Evolutionary conservation across 2,888 invertebrate genomes (phyloP).

Genomic region (Acanthosoma haemorrhoidale): DNA sequence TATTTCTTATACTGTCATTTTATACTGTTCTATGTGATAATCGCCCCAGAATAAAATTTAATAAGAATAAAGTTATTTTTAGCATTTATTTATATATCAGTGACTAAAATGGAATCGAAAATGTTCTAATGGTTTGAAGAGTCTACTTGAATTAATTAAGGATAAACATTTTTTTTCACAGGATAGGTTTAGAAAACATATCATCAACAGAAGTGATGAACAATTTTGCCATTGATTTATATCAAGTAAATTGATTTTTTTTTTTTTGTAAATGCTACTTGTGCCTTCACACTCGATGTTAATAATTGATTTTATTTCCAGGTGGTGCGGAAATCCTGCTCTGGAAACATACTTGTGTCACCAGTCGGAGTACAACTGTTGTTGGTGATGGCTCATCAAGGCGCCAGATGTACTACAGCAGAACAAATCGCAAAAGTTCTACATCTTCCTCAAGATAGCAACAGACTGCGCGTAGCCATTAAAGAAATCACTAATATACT

Average conservation of each 20-base stretch:
- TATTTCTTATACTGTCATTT: no score
- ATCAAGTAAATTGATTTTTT: not conserved
- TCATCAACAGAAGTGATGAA: not conserved
- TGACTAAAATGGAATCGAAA: not conserved
- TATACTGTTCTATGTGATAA: no score
- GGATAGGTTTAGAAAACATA: no score
- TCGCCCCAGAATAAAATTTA: not conserved
- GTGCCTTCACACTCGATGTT: not conserved
- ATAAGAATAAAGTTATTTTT: not conserved
- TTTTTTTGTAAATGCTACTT: not conserved
- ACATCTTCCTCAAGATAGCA: not conserved
- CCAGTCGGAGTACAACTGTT: not conserved
- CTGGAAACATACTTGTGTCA: not conserved
- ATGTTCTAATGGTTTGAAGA: not conserved
- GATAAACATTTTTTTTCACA: no score
- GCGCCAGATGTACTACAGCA: not conserved
- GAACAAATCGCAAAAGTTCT: constrained; percentile 1
- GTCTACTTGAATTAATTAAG: no score
- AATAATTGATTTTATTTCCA: not conserved
- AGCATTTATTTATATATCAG: not conserved
- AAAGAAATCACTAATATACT: not conserved
- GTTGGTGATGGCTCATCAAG: not conserved
- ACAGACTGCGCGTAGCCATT: not conserved
- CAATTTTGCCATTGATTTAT: not conserved
- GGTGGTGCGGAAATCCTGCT: not conserved